These are phyloP conservation scores for Pseudomyrmex dendroicus DNA, from an alignment of 1,140 invertebrate genomes.

Conservation along the genomic window DNA sequence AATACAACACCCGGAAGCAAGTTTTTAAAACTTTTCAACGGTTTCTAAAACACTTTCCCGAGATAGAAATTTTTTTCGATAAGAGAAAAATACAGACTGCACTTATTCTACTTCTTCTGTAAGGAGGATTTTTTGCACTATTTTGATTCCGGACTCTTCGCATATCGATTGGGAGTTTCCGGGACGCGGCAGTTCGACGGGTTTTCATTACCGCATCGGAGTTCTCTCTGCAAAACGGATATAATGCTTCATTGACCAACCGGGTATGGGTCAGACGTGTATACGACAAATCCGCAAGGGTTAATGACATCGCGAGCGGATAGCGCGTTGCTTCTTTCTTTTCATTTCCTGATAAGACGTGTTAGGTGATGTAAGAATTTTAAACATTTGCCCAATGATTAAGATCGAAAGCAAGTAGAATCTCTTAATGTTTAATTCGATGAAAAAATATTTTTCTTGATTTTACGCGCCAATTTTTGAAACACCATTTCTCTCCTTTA, in stretches of 20 bases:
- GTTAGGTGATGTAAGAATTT: background rate
- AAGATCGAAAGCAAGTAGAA: background rate
- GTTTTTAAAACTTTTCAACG: background rate
- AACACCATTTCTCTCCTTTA: too few species aligned
- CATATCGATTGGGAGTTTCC: constrained; percentile 44
- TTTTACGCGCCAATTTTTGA: too few species aligned
- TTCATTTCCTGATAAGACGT: constrained; percentile 28
- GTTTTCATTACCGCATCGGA: constrained; percentile 42
- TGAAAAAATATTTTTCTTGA: too few species aligned
- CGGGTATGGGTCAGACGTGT: constrained; percentile 14
- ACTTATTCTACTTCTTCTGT: background rate
- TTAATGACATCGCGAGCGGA: constrained; percentile 61
- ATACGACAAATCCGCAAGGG: constrained; percentile 50
- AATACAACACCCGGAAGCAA: background rate
- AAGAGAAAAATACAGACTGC: background rate
- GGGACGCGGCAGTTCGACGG: background rate
- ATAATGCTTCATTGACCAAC: constrained; percentile 36
- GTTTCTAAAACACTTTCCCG: background rate
- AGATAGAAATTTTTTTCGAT: background rate
- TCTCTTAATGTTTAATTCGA: too few species aligned
- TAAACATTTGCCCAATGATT: background rate
- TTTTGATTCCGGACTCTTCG: constrained; percentile 19
- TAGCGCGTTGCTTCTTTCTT: constrained; percentile 45
- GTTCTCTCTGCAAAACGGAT: constrained; percentile 61
- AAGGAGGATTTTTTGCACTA: background rate